These are phyloP conservation scores for Hypotaenidia philippensis DNA, from an alignment of 2,797 vertebrate genomes.

Conservation along the genomic window DNA sequence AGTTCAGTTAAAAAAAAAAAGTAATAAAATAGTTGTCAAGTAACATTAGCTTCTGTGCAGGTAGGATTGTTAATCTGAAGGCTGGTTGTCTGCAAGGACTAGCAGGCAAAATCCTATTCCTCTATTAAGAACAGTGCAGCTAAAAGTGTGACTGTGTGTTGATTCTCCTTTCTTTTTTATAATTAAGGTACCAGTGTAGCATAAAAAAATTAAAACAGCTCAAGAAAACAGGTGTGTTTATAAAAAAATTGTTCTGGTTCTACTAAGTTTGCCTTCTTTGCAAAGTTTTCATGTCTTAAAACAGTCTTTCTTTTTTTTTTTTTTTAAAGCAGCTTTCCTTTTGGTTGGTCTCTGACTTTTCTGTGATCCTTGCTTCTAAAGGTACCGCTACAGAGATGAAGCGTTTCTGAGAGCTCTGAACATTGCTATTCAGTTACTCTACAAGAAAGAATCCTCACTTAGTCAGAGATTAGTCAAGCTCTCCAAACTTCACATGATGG, in stretches of 20 bases:
- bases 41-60: not conserved
- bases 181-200: not conserved
- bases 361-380: conserved; percentile 61
- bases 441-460: conserved; percentile 64
- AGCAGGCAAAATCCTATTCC: not conserved
- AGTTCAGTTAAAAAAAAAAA: not conserved
- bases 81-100: not conserved
- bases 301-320: not conserved
- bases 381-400: conserved; percentile 88
- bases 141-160: not conserved
- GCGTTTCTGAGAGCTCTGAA: conserved; percentile 84
- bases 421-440: conserved; percentile 79
- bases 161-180: not conserved
- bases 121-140: not conserved
- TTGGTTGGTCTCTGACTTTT: not conserved
- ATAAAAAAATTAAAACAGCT: not conserved
- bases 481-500: conserved; percentile 89
- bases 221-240: not conserved
- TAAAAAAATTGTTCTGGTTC: not conserved
- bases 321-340: not conserved
- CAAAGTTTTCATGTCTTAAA: not conserved
- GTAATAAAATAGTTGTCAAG: too few relatives aligned
- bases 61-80: not conserved
- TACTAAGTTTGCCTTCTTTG: not conserved
- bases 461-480: conserved; percentile 81